Evolutionary conservation across 37 sponge, comb jelly and placozoan species (phyloP).

Genomic region (Hormiphora californensis): DNA sequence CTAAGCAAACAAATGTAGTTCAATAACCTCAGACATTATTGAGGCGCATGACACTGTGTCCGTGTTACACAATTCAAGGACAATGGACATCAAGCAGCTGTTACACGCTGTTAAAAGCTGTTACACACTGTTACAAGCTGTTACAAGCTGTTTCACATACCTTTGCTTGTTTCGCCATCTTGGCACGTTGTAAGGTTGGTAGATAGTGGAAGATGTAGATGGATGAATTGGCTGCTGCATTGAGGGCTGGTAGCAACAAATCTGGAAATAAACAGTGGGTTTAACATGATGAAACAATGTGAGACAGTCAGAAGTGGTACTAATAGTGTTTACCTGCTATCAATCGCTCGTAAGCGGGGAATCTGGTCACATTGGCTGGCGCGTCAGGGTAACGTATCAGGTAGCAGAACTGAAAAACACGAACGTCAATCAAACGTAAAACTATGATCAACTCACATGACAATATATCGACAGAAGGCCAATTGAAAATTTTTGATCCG

Average conservation of each 20-base stretch:
- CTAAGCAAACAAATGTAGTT: too few relatives aligned
- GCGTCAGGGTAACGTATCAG: conserved; percentile 14
- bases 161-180: too few relatives aligned
- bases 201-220: conserved; percentile 52
- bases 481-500: too few relatives aligned
- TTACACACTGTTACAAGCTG: too few relatives aligned
- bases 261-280: neutral
- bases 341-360: neutral
- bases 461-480: too few relatives aligned
- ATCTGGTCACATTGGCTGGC: neutral
- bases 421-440: neutral
- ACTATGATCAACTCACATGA: neutral
- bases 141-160: too few relatives aligned
- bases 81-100: too few relatives aligned
- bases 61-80: too few relatives aligned
- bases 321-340: neutral
- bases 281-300: neutral
- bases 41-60: too few relatives aligned
- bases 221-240: conserved; percentile 41
- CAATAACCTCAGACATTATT: too few relatives aligned
- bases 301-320: neutral
- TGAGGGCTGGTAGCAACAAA: conserved; percentile 14
- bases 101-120: too few relatives aligned
- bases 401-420: conserved; percentile 28
- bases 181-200: neutral